Evolutionary conservation across 2,113 vertebrate genomes (phyloP).

Genomic region (Pycnonotus jocosus): DNA sequence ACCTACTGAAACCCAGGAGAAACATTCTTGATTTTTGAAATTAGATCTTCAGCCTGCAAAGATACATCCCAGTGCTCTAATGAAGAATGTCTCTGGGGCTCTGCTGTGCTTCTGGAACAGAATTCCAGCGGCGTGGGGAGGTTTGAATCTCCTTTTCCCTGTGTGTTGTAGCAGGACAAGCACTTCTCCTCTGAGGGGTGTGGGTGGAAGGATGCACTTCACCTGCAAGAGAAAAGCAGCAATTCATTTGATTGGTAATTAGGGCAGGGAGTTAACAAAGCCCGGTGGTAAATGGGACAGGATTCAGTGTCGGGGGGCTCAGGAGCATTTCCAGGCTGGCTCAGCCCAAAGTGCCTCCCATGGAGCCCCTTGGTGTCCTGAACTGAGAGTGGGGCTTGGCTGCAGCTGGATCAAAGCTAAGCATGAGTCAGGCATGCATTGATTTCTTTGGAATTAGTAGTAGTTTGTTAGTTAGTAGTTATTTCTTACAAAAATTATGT

Average conservation of each 20-base stretch:
- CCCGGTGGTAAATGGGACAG: rapidly evolving
- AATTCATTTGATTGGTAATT: rapidly evolving
- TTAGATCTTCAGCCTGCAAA: not conserved
- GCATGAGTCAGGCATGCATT: not conserved
- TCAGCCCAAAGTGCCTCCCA: not conserved
- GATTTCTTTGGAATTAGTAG: not conserved
- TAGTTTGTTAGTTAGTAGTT: no score
- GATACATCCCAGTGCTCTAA: not conserved
- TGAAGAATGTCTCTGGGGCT: not conserved
- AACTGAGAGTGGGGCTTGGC: no score
- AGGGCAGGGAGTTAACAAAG: not conserved
- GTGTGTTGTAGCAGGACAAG: not conserved
- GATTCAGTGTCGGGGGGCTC: not conserved
- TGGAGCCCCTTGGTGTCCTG: not conserved
- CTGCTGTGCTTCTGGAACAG: not conserved
- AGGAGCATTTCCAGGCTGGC: not conserved
- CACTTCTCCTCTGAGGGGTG: not conserved
- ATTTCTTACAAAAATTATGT: not conserved
- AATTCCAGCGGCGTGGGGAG: not conserved
- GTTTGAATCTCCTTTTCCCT: not conserved
- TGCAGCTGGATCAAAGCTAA: not conserved
- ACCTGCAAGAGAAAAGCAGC: not conserved
- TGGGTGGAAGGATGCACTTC: not conserved
- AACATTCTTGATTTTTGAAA: not conserved
- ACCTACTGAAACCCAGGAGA: not conserved